These are phyloP conservation scores for Falco punctatus DNA, from an alignment of 2,113 vertebrate species.

Conservation along the genomic window DNA sequence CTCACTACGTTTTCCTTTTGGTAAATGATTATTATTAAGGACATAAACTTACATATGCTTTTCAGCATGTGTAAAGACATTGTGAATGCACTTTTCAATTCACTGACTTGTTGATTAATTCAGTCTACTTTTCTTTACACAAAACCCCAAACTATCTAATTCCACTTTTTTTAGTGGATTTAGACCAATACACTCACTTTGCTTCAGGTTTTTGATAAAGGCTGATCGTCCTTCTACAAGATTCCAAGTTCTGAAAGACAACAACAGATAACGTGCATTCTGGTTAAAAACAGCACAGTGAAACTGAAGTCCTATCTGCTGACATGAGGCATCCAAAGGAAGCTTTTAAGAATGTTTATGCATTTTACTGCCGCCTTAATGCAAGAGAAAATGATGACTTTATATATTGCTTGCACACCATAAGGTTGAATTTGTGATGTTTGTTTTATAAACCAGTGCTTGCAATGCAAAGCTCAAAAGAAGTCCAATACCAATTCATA, in stretches of 20 bases:
- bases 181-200: slow-evolving; percentile 82
- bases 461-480: not conserved
- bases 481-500: not conserved
- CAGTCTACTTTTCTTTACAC: not conserved
- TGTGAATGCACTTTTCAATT: not conserved
- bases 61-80: not conserved
- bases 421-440: not conserved
- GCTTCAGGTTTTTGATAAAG: slow-evolving; percentile 96
- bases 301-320: not conserved
- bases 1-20: not conserved
- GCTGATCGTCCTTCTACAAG: slow-evolving; percentile 92
- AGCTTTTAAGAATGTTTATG: slow-evolving; percentile 9
- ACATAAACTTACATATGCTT: not conserved
- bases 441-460: not conserved
- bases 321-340: not conserved
- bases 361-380: not conserved
- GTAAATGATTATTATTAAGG: not conserved
- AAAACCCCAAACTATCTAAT: not conserved
- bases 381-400: not conserved
- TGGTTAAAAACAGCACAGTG: not conserved
- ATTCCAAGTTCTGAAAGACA: slow-evolving; percentile 93
- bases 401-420: not conserved
- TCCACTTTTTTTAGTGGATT: not conserved
- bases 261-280: not conserved
- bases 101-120: not conserved